Conservation (phyloP, 1,140 invertebrate species). For the Brachionus paranguensis region DNA sequence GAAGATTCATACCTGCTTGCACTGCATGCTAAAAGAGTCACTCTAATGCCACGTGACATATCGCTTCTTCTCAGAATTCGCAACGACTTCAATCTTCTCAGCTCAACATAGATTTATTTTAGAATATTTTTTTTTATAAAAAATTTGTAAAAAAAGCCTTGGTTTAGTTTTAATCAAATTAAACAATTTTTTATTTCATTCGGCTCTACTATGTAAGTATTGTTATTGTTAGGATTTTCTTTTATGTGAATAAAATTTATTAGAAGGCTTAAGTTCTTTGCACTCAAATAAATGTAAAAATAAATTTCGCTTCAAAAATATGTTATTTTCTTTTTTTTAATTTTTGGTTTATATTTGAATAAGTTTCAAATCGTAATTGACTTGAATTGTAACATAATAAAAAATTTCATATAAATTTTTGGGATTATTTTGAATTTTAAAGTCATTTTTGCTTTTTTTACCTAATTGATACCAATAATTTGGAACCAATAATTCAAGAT, state of each 20-base stretch:
- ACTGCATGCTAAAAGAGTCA: conserved; percentile 30
- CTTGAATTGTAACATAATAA: neutral
- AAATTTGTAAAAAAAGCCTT: neutral
- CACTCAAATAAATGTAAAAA: neutral
- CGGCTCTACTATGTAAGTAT: neutral
- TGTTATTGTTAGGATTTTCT: neutral
- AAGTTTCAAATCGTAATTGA: neutral
- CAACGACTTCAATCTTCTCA: conserved; percentile 12
- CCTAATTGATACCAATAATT: no score
- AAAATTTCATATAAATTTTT: no score
- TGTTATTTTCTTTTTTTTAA: neutral
- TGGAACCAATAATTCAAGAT: no score
- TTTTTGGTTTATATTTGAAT: neutral
- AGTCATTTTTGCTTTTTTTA: no score
- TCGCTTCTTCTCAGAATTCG: conserved; percentile 4
- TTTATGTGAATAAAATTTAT: neutral
- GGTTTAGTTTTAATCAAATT: neutral
- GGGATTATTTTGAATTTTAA: no score
- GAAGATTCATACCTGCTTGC: conserved; percentile 27
- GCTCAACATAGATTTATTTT: neutral
- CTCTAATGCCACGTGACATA: conserved; percentile 16
- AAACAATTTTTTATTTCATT: neutral
- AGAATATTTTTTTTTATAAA: neutral
- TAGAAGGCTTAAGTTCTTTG: neutral
- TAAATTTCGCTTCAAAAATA: neutral